Conservation (phyloP, 2,888 invertebrate species). For the Erynnis tages region DNA sequence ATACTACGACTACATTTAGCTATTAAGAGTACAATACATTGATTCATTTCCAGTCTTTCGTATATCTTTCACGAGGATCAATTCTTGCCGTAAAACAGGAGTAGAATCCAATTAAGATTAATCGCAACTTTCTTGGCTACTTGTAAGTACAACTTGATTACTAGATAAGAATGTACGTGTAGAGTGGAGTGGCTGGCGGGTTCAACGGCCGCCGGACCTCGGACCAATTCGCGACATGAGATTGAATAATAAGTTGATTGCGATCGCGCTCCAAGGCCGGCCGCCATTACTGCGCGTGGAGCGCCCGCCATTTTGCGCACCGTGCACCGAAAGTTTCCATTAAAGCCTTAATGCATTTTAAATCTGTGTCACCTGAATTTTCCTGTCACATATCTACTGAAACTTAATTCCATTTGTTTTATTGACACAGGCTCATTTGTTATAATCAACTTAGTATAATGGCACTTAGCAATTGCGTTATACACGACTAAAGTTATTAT, state of each 20-base stretch:
- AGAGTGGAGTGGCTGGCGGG: constrained; percentile 54
- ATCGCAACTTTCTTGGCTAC: background rate
- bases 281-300: constrained; percentile 64
- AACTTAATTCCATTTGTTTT: background rate
- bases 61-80: no score
- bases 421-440: background rate
- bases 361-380: constrained; percentile 5
- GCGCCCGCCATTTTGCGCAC: constrained; percentile 66
- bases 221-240: constrained; percentile 81
- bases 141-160: background rate
- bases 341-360: constrained; percentile 11
- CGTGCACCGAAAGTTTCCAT: constrained; percentile 42
- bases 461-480: no score
- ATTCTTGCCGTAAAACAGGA: no score
- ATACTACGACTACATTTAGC: no score
- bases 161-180: constrained; percentile 32
- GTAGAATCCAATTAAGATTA: no score
- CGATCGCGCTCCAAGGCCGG: constrained; percentile 73
- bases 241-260: constrained; percentile 81
- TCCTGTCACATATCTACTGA: background rate
- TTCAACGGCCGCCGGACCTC: constrained; percentile 74
- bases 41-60: no score
- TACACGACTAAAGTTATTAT: no score
- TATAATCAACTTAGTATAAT: no score
- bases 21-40: no score